phyloP scores from a whole-genome alignment of 1,140 invertebrate genomes.

The silkworm (Bombyx mori) region ASM3026992v2 NC_085127.1:9102001-9102500 shows the following conservation, averaged over 20 bases:
- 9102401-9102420: too few relatives aligned
- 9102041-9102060: not conserved
- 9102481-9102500: too few relatives aligned
- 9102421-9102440: too few relatives aligned
- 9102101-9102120: not conserved
- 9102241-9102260: conserved; percentile 99
- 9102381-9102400: too few relatives aligned
- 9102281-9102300: conserved; percentile 75
- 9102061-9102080: not conserved
- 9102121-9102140: conserved; percentile 77
- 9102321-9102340: too few relatives aligned
- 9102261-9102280: conserved; percentile 96
- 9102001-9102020: not conserved
- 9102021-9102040: not conserved
- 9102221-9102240: conserved; percentile 94
- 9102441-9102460: too few relatives aligned
- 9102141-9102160: conserved; percentile 95
- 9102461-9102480: too few relatives aligned
- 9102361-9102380: too few relatives aligned
- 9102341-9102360: too few relatives aligned
- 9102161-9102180: conserved; percentile 99
- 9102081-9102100: not conserved
- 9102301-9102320: too few relatives aligned
- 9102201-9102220: conserved; percentile 96
- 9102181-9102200: conserved; percentile 99